Evolutionary conservation across 2,797 vertebrate species (phyloP), one percentile per base, ranked within the genome.

Genomic region (Notolabrus celidotus): DNA sequence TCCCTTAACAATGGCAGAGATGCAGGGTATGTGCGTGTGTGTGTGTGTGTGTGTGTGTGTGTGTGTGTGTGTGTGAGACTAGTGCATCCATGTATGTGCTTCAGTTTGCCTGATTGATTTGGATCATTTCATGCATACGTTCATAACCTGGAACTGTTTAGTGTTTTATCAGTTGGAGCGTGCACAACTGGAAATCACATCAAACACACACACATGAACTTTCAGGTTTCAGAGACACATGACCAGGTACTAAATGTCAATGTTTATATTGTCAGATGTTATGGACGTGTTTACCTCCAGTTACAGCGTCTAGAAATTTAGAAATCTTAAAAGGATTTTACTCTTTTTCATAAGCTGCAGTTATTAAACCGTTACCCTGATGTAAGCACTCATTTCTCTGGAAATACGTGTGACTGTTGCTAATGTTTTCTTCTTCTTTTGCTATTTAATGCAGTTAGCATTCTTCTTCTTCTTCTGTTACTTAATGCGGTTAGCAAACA

Each of bases 1-100:
- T 57, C 63, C 56, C 78, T 70, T 14, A 71, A 80, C 85, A 77
- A 76, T 14, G 7, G 39, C 38, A 29, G 17, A 62, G 42, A 55
- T 39, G 45, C n/a, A 39, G 41, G 36, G 55, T 27, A 12, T 17
- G 22, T 29, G 49, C 56, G 19, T 49, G 49, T 61, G 49, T 49
- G 6, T 60, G 31, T 51, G 27, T 27, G 27, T n/a, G n/a, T n/a
- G n/a, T n/a, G n/a, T n/a, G n/a, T n/a, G n/a, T n/a, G n/a, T n/a
- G n/a, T n/a, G n/a, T n/a, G n/a, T n/a, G n/a, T n/a, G 6, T 31
- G 29, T 31, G 7, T 31, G 29, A 31, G 2, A 65, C 4, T 42
- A 15, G 15, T 7, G 50, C 49, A 61, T 23, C 51, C 29, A 61
- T 39, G 39, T 49, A 62, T 36, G 16, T 25, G 20, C 22, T 67